Percentiles rank a stretch among this genome's conserved stretches.
These are phyloP conservation scores for Sialis fuliginosa DNA, from an alignment of 2,888 invertebrate genomes.

Conservation along the genomic window DNA sequence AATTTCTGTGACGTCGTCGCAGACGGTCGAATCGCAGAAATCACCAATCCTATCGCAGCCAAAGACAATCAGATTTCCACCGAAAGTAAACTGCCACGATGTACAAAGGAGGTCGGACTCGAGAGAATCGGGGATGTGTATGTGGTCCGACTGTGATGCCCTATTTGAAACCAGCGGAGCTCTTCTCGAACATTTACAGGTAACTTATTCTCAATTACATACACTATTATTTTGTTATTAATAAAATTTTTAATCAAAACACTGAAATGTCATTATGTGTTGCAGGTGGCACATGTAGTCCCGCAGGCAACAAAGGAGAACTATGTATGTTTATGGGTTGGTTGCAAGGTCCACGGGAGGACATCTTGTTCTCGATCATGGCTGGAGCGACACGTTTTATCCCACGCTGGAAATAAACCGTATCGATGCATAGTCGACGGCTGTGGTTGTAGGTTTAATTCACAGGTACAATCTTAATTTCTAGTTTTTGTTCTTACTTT, in stretches of 20 bases:
- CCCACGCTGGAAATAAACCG: constrained; percentile 82
- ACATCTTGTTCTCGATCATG: constrained; percentile 83
- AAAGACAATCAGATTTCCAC: constrained; percentile 67
- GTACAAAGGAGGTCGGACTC: constrained; percentile 18
- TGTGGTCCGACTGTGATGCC: constrained; percentile 68
- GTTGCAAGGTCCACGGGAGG: constrained; percentile 86
- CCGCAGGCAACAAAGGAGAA: constrained; percentile 68
- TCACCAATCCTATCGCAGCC: constrained; percentile 67
- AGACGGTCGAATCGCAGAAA: constrained; percentile 27
- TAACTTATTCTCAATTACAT: constrained; percentile 18
- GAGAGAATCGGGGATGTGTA: constrained; percentile 34
- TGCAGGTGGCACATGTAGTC: constrained; percentile 65
- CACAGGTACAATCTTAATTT: constrained; percentile 41
- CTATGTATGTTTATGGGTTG: constrained; percentile 83
- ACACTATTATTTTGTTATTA: background rate
- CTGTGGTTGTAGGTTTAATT: constrained; percentile 74
- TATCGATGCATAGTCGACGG: constrained; percentile 92
- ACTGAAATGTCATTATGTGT: constrained; percentile 10
- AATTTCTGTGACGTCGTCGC: constrained; percentile 18
- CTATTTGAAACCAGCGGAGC: constrained; percentile 65
- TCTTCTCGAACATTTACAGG: constrained; percentile 77
- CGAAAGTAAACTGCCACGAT: constrained; percentile 24
- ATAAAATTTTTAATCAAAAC: background rate
- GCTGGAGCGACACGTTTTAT: constrained; percentile 82
- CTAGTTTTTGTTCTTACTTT: no score